Evolutionary conservation across 2,113 vertebrate genomes (phyloP).

Genomic region (Poeciliopsis retropinna): DNA sequence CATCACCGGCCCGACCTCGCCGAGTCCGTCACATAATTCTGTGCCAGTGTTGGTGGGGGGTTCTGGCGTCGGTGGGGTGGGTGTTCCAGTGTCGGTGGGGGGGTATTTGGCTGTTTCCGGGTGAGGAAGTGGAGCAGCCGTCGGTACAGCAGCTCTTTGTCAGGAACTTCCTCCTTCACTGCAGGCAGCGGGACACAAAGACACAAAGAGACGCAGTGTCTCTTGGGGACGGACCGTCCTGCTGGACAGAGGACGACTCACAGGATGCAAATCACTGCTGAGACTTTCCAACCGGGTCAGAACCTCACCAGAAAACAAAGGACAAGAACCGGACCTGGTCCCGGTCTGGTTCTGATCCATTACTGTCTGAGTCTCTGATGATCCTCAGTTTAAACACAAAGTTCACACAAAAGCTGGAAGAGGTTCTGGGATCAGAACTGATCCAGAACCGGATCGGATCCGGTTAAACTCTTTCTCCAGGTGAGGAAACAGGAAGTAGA

Average conservation of each 20-base stretch:
- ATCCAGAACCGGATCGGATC: too few species aligned
- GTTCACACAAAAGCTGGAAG: too few species aligned
- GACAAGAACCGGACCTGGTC: neutral
- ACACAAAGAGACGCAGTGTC: slow-evolving; percentile 13
- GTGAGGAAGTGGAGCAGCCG: slow-evolving; percentile 24
- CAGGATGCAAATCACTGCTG: neutral
- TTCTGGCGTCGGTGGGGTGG: too few species aligned
- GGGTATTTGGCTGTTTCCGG: too few species aligned
- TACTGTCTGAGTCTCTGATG: neutral
- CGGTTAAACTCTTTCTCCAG: too few species aligned
- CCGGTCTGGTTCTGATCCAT: neutral
- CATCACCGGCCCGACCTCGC: too few species aligned
- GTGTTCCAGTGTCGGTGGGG: too few species aligned
- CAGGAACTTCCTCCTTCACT: slow-evolving; percentile 47
- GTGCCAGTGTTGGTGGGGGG: too few species aligned
- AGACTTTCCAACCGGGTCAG: neutral
- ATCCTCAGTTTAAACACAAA: too few species aligned
- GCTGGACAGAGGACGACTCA: neutral
- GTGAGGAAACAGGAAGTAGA: too few species aligned
- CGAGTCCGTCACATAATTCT: neutral
- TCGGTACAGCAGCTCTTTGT: slow-evolving; percentile 39
- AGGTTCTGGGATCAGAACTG: too few species aligned
- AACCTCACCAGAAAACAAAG: neutral
- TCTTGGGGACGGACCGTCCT: slow-evolving; percentile 4
- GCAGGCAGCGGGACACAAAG: slow-evolving; percentile 27